Evolutionary conservation across 2,888 invertebrate species (phyloP), one percentile per base, ranked within the genome.

Genomic region (Listrodromus nycthemerus): DNA sequence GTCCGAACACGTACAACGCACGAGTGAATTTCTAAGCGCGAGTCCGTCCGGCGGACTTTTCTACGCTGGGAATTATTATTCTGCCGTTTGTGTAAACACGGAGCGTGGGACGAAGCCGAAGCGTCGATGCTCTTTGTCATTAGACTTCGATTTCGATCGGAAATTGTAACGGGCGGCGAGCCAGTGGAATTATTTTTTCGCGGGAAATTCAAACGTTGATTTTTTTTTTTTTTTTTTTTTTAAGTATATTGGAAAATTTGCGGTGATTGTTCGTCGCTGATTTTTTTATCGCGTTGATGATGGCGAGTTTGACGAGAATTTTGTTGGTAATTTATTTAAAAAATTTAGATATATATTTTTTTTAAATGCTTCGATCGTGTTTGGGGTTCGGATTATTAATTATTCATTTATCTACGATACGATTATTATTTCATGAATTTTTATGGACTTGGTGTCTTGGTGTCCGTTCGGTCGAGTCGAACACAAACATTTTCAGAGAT

Each of bases 21-120:
- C 65, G 52, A 66, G 50, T 83, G 80, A 80, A 83, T 80, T 80
- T 83, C 80, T 80, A 71, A 83, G 76, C 80, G 82, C 67, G 65
- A 63, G 61, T 58, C 58, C 24, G n/a, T 16, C 27, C 16, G 13
- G 8, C n/a, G n/a, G n/a, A n/a, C n/a, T 19, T 77, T 52, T 48
- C 66, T 33, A 21, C 21, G 41, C 41, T 41, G 50, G 50, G 48
- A 74, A 74, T 78, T 74, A 78, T 82, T 82, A 78, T 78, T 58
- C 82, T 19, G 41, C 37, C 19, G 30, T 24, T 19, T 24, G 58
- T 19, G 45, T 45, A 27, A n/a, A n/a, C n/a, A n/a, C n/a, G n/a
- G n/a, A n/a, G n/a, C n/a, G n/a, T n/a, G n/a, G 80, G 73, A 48
- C 61, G 73, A 74, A 19, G 55, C 19, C 33, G 45, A 63, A 63